phyloP scores from a whole-genome alignment of 2,113 vertebrate genomes.

The Channa maculata region DNA sequence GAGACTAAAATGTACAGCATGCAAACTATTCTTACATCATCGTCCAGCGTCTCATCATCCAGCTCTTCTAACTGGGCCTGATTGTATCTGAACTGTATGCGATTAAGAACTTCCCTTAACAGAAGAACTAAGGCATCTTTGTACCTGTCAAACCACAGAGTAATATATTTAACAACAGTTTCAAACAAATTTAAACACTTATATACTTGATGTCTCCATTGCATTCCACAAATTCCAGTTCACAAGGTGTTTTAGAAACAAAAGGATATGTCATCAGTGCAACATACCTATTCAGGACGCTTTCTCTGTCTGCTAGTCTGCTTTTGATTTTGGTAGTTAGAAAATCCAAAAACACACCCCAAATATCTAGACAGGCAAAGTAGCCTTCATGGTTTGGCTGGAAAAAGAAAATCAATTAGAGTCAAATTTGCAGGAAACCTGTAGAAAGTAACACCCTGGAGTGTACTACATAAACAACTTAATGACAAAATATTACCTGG shows the following conservation, averaged over 20 bases:
- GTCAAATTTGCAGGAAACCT: background rate
- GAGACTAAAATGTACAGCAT: background rate
- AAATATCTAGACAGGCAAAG: slow-evolving; percentile 98
- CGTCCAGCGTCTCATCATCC: slow-evolving; percentile 96
- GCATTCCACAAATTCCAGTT: background rate
- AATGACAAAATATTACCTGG: slow-evolving; percentile 86
- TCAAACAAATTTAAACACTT: background rate
- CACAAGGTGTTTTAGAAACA: too few relatives aligned
- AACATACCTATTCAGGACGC: slow-evolving; percentile 91
- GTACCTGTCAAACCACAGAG: slow-evolving; percentile 85
- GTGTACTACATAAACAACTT: background rate
- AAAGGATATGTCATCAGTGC: background rate
- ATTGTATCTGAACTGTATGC: slow-evolving; percentile 97
- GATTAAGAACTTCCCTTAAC: slow-evolving; percentile 93
- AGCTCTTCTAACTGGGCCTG: slow-evolving; percentile 97
- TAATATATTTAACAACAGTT: background rate
- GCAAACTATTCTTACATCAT: slow-evolving; percentile 88
- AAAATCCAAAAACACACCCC: slow-evolving; percentile 97
- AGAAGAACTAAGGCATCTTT: slow-evolving; percentile 94
- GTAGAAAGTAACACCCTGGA: background rate
- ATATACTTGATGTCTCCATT: too few relatives aligned
- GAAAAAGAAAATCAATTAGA: slow-evolving; percentile 40
- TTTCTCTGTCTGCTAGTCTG: slow-evolving; percentile 93
- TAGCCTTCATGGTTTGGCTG: slow-evolving; percentile 98
- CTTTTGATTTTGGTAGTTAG: slow-evolving; percentile 97